phyloP scores from a whole-genome alignment of 1,140 invertebrate species.

The Triops cancriformis region DNA sequence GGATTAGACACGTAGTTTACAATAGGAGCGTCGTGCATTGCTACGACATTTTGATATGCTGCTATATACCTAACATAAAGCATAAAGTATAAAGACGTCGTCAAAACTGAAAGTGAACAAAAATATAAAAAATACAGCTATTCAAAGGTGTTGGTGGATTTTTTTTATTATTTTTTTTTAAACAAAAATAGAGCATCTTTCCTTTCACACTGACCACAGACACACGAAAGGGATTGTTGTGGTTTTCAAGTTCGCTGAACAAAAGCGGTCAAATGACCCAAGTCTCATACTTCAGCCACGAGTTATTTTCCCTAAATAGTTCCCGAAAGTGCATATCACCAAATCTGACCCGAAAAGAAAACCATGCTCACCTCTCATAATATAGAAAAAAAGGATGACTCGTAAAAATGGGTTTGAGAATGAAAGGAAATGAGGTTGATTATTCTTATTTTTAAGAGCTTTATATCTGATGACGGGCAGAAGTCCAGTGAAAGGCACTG shows the following conservation, averaged over 20 bases:
- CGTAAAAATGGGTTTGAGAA: neutral
- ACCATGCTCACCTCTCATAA: neutral
- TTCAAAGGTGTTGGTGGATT: too few species aligned
- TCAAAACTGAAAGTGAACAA: neutral
- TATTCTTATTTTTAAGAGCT: neutral
- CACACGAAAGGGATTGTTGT: neutral
- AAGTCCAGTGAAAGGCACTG: neutral
- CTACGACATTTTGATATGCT: constrained; percentile 18
- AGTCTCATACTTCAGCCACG: neutral
- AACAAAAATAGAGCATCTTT: constrained; percentile 5
- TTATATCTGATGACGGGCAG: neutral
- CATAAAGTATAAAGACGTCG: neutral
- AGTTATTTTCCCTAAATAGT: neutral
- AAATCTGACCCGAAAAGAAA: neutral
- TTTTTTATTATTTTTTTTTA: too few species aligned
- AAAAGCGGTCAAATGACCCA: neutral
- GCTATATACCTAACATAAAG: constrained; percentile 24
- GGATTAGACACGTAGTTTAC: constrained; percentile 40
- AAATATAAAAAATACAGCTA: too few species aligned
- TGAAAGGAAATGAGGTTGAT: neutral
- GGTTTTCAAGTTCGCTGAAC: constrained; percentile 14
- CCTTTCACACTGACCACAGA: neutral
- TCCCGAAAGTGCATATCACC: neutral
- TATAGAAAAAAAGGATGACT: neutral
- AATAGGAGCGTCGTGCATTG: constrained; percentile 20